Percentiles rank a stretch among this genome's conserved stretches.
Conservation (phyloP, 2,113 vertebrate genomes). For the Phyllostomus hastatus region DNA sequence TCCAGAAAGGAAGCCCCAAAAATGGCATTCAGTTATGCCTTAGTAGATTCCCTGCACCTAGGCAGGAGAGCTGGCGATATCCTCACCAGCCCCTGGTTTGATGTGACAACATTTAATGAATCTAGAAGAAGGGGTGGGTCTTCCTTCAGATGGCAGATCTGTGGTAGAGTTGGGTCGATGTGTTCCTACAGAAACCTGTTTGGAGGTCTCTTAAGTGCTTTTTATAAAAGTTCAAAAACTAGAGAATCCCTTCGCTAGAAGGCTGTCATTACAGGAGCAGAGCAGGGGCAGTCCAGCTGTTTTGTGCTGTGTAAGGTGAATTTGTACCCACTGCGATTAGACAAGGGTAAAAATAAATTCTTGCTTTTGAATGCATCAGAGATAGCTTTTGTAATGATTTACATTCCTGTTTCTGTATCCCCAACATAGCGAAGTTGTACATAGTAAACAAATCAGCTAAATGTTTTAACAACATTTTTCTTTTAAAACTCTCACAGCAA, state of each 20-base stretch:
- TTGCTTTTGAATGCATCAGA: not conserved
- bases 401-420: not conserved
- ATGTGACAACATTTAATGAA: not conserved
- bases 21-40: not conserved
- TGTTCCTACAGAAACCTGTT: not conserved
- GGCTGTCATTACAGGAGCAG: not conserved
- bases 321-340: not conserved
- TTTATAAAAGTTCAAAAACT: not conserved
- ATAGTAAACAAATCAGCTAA: not conserved
- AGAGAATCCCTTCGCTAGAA: not conserved
- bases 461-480: not conserved
- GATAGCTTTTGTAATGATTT: not conserved
- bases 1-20: not conserved
- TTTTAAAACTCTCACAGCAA: not conserved
- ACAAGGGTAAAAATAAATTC: not conserved
- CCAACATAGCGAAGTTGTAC: not conserved
- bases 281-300: not conserved
- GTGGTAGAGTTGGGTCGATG: not conserved
- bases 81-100: not conserved
- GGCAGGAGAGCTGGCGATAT: not conserved
- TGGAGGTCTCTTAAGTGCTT: not conserved
- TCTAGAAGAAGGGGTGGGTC: not conserved
- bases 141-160: not conserved
- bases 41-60: not conserved
- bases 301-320: not conserved